Conservation (phyloP, 2,888 invertebrate genomes). For the Ophion ventricosus region DNA sequence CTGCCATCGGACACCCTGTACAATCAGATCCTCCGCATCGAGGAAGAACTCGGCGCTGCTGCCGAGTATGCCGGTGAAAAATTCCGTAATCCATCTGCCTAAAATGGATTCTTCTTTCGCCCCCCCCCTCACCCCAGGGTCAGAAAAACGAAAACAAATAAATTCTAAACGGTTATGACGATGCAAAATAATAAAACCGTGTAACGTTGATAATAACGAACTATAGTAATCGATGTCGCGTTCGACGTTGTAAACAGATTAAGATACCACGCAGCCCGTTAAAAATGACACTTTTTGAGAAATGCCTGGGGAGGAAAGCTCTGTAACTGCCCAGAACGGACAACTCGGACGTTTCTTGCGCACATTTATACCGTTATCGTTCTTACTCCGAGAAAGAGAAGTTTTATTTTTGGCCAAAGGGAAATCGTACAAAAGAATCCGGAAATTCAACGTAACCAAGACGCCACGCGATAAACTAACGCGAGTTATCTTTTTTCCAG, state of each 20-base stretch:
- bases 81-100: slow-evolving; percentile 92
- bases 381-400: not conserved
- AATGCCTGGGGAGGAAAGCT: not conserved
- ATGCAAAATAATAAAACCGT: slow-evolving; percentile 19
- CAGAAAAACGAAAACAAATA: slow-evolving; percentile 4
- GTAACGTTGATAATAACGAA: slow-evolving; percentile 33
- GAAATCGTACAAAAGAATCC: slow-evolving; percentile 16
- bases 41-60: slow-evolving; percentile 96
- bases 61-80: slow-evolving; percentile 98
- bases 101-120: slow-evolving; percentile 62
- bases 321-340: slow-evolving; percentile 32
- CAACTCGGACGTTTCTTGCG: slow-evolving; percentile 31
- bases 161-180: slow-evolving; percentile 59
- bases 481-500: slow-evolving; percentile 45
- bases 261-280: slow-evolving; percentile 8
- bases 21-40: slow-evolving; percentile 99
- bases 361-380: slow-evolving; percentile 22
- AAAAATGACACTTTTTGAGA: not conserved
- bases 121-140: no score
- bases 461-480: slow-evolving; percentile 2
- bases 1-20: no score
- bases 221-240: slow-evolving; percentile 20
- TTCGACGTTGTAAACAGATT: not conserved
- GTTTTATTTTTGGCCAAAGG: not conserved
- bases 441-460: not conserved